Conservation (phyloP, 2,888 invertebrate genomes). For the Erebia ligea region DNA sequence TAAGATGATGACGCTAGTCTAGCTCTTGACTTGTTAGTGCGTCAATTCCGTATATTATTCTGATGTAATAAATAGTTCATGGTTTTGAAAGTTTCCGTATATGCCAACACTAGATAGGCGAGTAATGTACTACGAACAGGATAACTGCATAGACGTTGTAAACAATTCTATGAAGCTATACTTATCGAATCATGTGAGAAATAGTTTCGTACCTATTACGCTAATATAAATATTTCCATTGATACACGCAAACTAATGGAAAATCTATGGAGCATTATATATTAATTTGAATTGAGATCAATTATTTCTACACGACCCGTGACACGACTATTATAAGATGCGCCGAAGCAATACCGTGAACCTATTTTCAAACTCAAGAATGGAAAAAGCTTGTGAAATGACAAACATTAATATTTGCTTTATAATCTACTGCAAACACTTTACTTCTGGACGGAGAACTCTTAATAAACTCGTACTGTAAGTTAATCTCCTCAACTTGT, state of each 20-base stretch:
- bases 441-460: too few relatives aligned
- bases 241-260: constrained; percentile 12
- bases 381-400: background rate
- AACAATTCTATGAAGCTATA: constrained; percentile 5
- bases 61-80: constrained; percentile 6
- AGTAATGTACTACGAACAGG: constrained; percentile 9
- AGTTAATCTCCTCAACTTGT: too few relatives aligned
- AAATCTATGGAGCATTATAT: background rate
- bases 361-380: background rate
- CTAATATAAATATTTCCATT: constrained; percentile 12
- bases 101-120: constrained; percentile 6
- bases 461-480: too few relatives aligned
- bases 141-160: constrained; percentile 8
- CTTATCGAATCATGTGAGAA: constrained; percentile 7
- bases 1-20: too few relatives aligned
- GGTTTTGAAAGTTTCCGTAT: constrained; percentile 11
- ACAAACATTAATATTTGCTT: background rate
- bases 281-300: background rate
- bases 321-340: too few relatives aligned
- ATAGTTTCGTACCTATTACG: constrained; percentile 14
- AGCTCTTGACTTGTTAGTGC: background rate
- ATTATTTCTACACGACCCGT: background rate
- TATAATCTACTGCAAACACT: too few relatives aligned
- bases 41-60: constrained; percentile 3
- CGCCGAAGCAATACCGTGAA: background rate